Base-by-base conservation (phyloP, 2,888 invertebrate species). In the Thyatira batis region DNA sequence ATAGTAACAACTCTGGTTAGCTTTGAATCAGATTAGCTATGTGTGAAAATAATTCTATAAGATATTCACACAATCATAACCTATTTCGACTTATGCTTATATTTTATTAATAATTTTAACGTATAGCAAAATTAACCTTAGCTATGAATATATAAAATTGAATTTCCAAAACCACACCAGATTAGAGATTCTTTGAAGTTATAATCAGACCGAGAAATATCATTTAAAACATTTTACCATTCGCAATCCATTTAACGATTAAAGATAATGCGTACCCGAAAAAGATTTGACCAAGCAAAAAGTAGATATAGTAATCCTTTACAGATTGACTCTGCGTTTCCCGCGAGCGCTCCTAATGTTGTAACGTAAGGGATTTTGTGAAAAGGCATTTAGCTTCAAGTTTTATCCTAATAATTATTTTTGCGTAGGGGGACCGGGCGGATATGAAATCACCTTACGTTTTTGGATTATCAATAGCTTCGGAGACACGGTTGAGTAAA, bases 391-490 rank as follows among this genome's bases (percentile, higher is more conserved):
- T 17, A 45, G 53, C 46, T 45, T 50, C 46, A 45, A 43, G n/a
- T 20, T 63, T 65, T 51, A 50, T 45, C 39, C 27, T 46, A 61
- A 68, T 70, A 65, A 69, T 58, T 51, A 65, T 53, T 56, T 61
- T 54, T 39, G 39, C 54, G 59, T 6, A 45, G 23, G 10, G 21
- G 2, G 39, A 39, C 6, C 11, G 8, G 8, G 17, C 4, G 13
- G 17, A 17, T 39, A 17, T 39, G 17, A 17, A 39, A 39, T 13
- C 17, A 17, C 39, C 17, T 39, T 39, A 11, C 2, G 6, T 13
- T 8, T 30, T 30, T 11, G 2, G 9, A 3, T 33, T 4, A 39
- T 1, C 8, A 9, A 39, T 13, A 8, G 13, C n/a, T 39, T 39
- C 3, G 3, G 23, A 4, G 6, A 23, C 3, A 23, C 23, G 23